Evolutionary conservation across 2,888 invertebrate species (phyloP), one percentile per base, ranked within the genome.

Genomic region (Sinotaia quadrata): DNA sequence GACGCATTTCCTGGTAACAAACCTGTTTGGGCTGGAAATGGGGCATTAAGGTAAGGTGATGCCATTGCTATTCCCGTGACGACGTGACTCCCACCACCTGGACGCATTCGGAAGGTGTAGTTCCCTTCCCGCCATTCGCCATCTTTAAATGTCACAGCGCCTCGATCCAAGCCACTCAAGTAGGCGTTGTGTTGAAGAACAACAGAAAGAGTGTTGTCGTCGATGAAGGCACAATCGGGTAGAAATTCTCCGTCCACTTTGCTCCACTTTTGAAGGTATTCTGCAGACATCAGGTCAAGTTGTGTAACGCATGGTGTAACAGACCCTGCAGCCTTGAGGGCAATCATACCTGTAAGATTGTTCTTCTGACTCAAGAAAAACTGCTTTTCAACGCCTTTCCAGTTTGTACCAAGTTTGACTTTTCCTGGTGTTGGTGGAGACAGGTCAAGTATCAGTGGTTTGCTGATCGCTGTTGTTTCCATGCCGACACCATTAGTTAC

Each of bases 361-460:
- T 54, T 21, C 4, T 52, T 63, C 2, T 29, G 37, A 18, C 31
- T 51, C 54, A 51, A 41, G 29, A 54, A 51, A 12, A 24, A 12
- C 1, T 27, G 52, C 36, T 63, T 54, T 5, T 21, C 29, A n/a
- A 1, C 27, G 24, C 52, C 52, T 52, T 27, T 52, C 52, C 52
- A 52, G 52, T 29, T 27, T 7, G 52, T 52, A 18, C 52, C 52
- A 15, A 52, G 27, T 31, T 52, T 52, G 52, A 52, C 52, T 31
- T 15, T 24, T 15, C 52, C 52, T 24, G 52, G 29, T 10, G 29
- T 52, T 4, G 52, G 52, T 15, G 52, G 29, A 18, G 52, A 52
- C 10, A 29, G 5, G 27, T 24, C 24, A 8, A 52, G 10, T 31
- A 52, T 15, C 12, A 52, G 52, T 5, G 52, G 52, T 52, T 52